Evolutionary conservation across 2,888 invertebrate species (phyloP), one percentile per base, ranked within the genome.

Genomic region (Cheilosia vernalis): DNA sequence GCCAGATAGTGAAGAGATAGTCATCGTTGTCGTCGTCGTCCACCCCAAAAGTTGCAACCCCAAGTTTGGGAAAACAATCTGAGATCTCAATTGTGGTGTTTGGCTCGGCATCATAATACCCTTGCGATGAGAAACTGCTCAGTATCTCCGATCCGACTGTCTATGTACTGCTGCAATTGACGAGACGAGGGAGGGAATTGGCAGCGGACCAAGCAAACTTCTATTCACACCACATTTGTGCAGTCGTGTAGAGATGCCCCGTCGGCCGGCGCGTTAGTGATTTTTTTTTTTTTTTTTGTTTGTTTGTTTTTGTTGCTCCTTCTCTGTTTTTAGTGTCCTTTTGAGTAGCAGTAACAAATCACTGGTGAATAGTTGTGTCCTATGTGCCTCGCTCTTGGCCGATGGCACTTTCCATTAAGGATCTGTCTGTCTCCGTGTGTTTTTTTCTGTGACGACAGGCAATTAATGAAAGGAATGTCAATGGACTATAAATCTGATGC

Each of bases 141-240:
- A 64, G 10, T 67, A 60, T 44, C 76, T 47, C 7, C 4, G 17
- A 49, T 78, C 27, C 15, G 21, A 40, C 27, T 76, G 58, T 56
- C 60, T 47, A 37, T 67, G 33, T 30, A 37, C 27, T 63, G 15
- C 37, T 70, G 63, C 61, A 66, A 15, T 64, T 47, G 49, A 70
- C 33, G 24, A 9, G 37, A 21, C 27, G 56, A 42, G 44, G 33
- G 58, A 77, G 37, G 24, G 53, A 77, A 21, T 60, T 84, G 80
- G 80, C 84, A 76, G 37, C 19, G 49, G 33, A 76, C 74, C 70
- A 84, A 79, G 64, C 37, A 69, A 63, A 66, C 53, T 79, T 79
- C 79, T 64, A 84, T 84, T 84, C 64, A 79, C 83, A 84, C 73
- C 61, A 58, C 63, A 79, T 84, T 84, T 79, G 63, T 84, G 84